Evolutionary conservation across 2,888 invertebrate genomes (phyloP).

Genomic region (Himalopsyche kuldschensis): DNA sequence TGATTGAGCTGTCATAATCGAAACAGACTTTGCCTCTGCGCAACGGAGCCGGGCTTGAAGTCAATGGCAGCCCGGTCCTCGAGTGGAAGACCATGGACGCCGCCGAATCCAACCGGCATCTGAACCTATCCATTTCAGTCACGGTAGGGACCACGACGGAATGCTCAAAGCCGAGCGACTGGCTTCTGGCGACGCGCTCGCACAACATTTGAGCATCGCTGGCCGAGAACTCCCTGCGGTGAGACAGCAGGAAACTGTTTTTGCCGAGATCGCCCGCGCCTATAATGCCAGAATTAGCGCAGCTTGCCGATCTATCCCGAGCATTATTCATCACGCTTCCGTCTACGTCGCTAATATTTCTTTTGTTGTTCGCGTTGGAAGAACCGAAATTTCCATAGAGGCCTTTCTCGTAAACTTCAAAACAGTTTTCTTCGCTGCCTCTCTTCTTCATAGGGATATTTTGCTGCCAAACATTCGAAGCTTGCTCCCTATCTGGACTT

Average conservation of each 20-base stretch:
- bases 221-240: not conserved
- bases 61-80: slow-evolving; percentile 78
- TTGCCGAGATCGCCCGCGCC: no score
- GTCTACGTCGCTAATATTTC: not conserved
- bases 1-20: slow-evolving; percentile 81
- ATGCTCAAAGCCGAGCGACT: slow-evolving; percentile 5
- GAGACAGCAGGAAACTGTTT: not conserved
- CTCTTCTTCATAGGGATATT: not conserved
- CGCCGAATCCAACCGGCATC: slow-evolving; percentile 74
- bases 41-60: slow-evolving; percentile 84
- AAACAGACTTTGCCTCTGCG: slow-evolving; percentile 76
- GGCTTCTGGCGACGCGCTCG: not conserved
- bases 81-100: slow-evolving; percentile 83
- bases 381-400: slow-evolving; percentile 52
- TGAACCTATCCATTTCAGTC: slow-evolving; percentile 71
- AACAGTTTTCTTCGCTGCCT: slow-evolving; percentile 48
- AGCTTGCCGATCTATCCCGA: not conserved
- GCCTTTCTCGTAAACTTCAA: slow-evolving; percentile 52
- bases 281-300: not conserved
- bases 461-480: not conserved
- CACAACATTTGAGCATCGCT: not conserved
- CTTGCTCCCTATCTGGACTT: not conserved
- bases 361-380: not conserved
- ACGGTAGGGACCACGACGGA: slow-evolving; percentile 64
- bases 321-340: not conserved